Evolutionary conservation across 2,888 invertebrate species (phyloP), one percentile per base, ranked within the genome.

Genomic region (Hesperia comma): DNA sequence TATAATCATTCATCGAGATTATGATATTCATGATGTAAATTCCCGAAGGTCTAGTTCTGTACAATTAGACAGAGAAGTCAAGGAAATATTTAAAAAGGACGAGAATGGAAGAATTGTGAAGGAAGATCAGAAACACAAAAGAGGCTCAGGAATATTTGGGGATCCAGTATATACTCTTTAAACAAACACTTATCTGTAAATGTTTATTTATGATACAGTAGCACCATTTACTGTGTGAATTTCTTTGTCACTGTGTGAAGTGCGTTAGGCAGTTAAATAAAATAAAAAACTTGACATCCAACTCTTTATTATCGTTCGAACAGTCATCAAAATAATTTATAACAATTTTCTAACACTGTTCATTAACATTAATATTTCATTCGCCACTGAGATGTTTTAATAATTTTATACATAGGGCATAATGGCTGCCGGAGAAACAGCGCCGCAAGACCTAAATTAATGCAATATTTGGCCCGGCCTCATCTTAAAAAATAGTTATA

Each of bases 301-400:
- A 93, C 93, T 93, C 93, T 93, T 93, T 93, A 93, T 93, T 93
- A 92, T 93, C 90, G 85, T 93, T 93, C 90, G 92, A 93, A 93
- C 93, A 93, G 93, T 93, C 93, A 93, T 93, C 93, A 93, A 93
- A 93, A 93, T 93, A 93, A 93, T 93, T 93, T 93, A 93, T 93
- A 93, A 93, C 93, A 92, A 93, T 92, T 93, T 93, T 92, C 92
- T 92, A 92, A 92, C 92, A 92, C 92, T 92, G 92, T 90, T 87
- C 89, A 89, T 90, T 86, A 91, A 91, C 90, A 92, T 91, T 86
- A 87, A 89, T 88, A 86, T 84, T 85, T 84, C 90, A 91, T 87
- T 89, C 91, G 85, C 88, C 92, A 90, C 89, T 88, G 90, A 91
- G 90, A 90, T 91, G 90, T 86, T 89, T 74, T 82, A 86, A 84